Percentiles rank a stretch among this genome's conserved stretches.
Conservation (phyloP, 92 coral and sea anemone species). For the Phenganax stokvisi region DNA sequence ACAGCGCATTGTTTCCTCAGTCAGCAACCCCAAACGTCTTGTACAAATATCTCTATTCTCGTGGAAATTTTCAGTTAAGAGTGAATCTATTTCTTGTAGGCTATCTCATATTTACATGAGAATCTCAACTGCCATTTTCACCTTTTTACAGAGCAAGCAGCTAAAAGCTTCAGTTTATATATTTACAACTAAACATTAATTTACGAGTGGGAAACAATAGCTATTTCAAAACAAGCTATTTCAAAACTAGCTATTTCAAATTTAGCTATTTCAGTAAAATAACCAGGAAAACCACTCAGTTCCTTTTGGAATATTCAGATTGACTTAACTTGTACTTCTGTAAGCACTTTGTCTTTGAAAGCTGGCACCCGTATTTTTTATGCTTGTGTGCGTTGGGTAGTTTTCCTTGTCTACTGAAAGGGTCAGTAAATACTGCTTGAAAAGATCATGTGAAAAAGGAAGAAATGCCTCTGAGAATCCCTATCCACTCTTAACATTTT, state of each 20-base stretch:
- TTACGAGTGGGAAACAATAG: neutral
- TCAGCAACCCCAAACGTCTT: neutral
- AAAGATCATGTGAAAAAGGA: no score
- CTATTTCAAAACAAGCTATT: neutral
- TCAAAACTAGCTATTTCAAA: neutral
- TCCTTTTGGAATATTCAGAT: no score
- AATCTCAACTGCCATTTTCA: neutral
- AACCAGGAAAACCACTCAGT: no score
- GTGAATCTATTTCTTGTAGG: slow-evolving; percentile 4
- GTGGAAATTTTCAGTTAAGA: neutral
- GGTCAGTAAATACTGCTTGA: no score
- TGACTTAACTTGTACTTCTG: no score
- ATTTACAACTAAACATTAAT: neutral
- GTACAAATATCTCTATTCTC: neutral
- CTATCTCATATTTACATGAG: neutral
- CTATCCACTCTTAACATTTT: no score
- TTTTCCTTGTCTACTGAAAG: no score
- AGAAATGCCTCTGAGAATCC: no score
- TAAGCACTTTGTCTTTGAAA: no score
- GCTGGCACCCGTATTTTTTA: no score
- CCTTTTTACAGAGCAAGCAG: neutral
- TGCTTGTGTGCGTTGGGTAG: no score
- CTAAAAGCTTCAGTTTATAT: neutral
- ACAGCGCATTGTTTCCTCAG: neutral
- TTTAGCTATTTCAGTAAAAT: neutral